phyloP scores from a whole-genome alignment of 2,888 invertebrate genomes.

The Sinhomidia bicolor region DNA sequence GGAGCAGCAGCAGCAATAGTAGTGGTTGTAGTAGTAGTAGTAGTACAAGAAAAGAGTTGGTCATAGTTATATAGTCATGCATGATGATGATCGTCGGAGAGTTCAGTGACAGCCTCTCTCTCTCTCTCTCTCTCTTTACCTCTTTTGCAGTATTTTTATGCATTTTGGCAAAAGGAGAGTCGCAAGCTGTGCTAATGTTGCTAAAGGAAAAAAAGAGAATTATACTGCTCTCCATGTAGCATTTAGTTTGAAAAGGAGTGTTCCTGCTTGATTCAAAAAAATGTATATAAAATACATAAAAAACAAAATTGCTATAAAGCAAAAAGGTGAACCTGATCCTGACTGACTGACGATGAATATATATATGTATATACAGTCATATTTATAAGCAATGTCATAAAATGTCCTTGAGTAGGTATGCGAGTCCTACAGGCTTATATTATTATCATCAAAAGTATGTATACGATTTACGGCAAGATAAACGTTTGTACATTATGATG shows the following conservation, averaged over 20 bases:
- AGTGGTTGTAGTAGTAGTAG: neutral
- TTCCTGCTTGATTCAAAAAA: neutral
- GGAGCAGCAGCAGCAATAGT: constrained; percentile 47
- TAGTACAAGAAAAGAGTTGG: constrained; percentile 15
- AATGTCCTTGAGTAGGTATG: constrained; percentile 74
- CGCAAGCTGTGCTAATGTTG: constrained; percentile 25
- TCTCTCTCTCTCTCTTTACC: too few relatives aligned
- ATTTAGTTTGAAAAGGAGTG: constrained; percentile 15
- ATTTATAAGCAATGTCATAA: constrained; percentile 68
- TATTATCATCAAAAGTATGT: too few relatives aligned
- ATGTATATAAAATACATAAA: neutral
- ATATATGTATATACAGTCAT: neutral
- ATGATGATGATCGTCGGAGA: constrained; percentile 47
- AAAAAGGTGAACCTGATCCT: neutral
- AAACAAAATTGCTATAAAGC: too few relatives aligned
- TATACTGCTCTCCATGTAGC: constrained; percentile 1
- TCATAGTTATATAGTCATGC: constrained; percentile 27
- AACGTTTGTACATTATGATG: too few relatives aligned
- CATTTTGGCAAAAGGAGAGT: constrained; percentile 48
- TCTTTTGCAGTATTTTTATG: constrained; percentile 49
- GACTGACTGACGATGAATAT: too few relatives aligned
- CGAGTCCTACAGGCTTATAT: constrained; percentile 23
- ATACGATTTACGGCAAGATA: neutral
- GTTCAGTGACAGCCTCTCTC: constrained; percentile 69
- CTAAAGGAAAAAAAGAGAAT: constrained; percentile 13